These are phyloP conservation scores for Eupithecia insigniata DNA, from an alignment of 2,888 invertebrate genomes.

Conservation along the genomic window DNA sequence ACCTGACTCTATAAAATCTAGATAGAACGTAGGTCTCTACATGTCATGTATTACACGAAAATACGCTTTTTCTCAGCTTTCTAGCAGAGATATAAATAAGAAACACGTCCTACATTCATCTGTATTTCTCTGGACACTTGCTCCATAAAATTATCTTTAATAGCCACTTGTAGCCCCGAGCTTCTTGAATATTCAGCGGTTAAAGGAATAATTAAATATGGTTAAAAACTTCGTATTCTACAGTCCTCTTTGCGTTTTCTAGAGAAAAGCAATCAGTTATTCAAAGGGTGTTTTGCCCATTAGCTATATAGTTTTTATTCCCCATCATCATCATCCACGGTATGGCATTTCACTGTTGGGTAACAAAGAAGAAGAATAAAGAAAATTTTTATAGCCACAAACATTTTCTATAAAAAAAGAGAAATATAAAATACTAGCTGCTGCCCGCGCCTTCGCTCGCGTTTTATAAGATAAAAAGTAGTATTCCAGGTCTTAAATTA, in stretches of 20 bases:
- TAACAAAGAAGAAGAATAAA: no score
- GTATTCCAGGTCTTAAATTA: no score
- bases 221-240: constrained; percentile 62
- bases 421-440: no score
- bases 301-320: constrained; percentile 50
- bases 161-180: constrained; percentile 48
- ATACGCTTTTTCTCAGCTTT: not conserved
- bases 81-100: constrained; percentile 7
- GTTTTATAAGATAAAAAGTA: no score
- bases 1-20: no score
- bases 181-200: constrained; percentile 74
- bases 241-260: constrained; percentile 71
- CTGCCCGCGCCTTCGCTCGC: no score
- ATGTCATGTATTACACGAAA: not conserved
- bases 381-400: no score
- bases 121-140: constrained; percentile 43
- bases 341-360: no score
- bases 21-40: no score
- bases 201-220: constrained; percentile 76
- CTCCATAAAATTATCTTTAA: constrained; percentile 50
- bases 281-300: constrained; percentile 74
- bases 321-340: no score
- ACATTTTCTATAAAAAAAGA: no score
- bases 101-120: constrained; percentile 19
- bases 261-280: constrained; percentile 69